These are phyloP conservation scores for Aleiodes alternator DNA, from an alignment of 2,888 invertebrate species.

Conservation along the genomic window DNA sequence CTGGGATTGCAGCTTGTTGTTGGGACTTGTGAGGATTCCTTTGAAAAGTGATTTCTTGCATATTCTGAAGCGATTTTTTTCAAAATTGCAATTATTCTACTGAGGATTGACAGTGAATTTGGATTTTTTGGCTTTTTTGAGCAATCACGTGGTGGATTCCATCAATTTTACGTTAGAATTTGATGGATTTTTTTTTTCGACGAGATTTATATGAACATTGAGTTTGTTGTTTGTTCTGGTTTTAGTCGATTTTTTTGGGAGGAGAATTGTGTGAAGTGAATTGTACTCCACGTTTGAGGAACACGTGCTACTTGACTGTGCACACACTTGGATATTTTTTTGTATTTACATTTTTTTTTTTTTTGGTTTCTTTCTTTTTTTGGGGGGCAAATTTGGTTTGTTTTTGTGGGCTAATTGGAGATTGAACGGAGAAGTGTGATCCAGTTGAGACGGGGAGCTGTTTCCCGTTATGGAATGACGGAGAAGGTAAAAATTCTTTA, in stretches of 20 bases:
- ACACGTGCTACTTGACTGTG: constrained; percentile 21
- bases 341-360: background rate
- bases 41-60: background rate
- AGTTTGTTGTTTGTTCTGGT: background rate
- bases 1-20: background rate
- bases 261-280: constrained; percentile 12
- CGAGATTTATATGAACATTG: too few species aligned
- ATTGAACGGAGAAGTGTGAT: background rate
- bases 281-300: background rate
- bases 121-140: background rate
- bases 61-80: background rate
- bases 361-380: too few species aligned
- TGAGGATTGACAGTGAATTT: background rate
- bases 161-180: background rate
- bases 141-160: background rate
- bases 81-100: background rate
- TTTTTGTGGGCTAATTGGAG: background rate
- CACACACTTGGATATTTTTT: background rate
- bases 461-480: constrained; percentile 70
- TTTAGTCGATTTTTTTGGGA: background rate
- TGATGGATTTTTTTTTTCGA: background rate
- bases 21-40: background rate
- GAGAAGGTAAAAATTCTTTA: constrained; percentile 65
- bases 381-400: background rate
- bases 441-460: constrained; percentile 44